These are phyloP conservation scores for Delichon dasypus DNA, from an alignment of 2,797 vertebrate genomes.

Conservation along the genomic window DNA sequence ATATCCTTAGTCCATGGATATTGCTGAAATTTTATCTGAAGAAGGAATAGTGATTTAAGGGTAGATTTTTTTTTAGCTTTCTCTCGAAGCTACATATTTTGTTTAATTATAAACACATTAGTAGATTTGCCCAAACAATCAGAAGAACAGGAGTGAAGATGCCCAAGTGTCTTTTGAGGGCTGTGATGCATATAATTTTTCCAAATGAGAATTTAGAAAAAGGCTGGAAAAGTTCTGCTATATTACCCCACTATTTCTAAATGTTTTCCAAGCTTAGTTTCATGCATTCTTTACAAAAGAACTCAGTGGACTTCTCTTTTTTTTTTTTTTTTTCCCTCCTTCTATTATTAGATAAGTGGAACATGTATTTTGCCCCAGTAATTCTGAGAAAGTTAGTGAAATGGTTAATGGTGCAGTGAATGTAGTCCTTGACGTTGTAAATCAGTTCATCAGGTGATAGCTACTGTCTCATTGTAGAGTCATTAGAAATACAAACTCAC, in stretches of 20 bases:
- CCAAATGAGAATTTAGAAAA: neutral
- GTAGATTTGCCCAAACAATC: neutral
- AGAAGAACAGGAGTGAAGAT: neutral
- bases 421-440: neutral
- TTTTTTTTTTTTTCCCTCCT: neutral
- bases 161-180: neutral
- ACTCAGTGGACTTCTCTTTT: neutral
- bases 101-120: neutral
- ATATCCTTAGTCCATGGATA: neutral
- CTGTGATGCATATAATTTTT: neutral
- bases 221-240: neutral
- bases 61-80: neutral
- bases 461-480: neutral
- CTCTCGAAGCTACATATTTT: neutral
- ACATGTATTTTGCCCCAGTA: neutral
- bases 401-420: neutral
- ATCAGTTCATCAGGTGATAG: neutral
- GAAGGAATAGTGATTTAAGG: neutral
- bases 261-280: neutral
- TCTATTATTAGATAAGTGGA: neutral
- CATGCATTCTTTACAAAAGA: neutral
- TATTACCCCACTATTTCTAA: neutral
- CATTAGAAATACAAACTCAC: constrained; percentile 30
- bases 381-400: neutral
- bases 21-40: neutral